Base-by-base conservation (phyloP, 2,113 vertebrate genomes). In the Pteropus alecto region DNA sequence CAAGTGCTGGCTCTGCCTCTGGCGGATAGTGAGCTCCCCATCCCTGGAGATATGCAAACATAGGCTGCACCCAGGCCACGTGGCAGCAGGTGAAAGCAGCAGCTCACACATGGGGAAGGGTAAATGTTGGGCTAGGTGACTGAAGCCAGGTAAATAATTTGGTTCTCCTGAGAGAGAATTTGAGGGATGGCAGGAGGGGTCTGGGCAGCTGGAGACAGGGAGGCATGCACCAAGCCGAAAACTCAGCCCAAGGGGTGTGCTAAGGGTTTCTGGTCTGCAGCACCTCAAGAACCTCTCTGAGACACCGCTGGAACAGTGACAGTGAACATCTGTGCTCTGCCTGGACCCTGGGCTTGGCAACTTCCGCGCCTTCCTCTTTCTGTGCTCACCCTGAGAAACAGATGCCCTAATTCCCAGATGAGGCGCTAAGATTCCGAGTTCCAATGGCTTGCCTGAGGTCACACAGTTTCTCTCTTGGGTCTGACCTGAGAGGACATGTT, bases 271-370 rank as follows among this genome's bases (percentile, higher is more conserved):
- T 4, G 2, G 60, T 60, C 83, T 18, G 14, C 5, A 28, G 58
- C 15, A 30, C 7, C 4, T 1, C 0, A 3, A 65, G 51, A 41
- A 70, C 16, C 48, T 4, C 61, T 58, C 33, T 33, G 38, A 38
- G 43, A 67, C 0, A 9, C 21, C 1, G 13, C n/a, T 0, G 0
- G 48, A 30, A 35, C 13, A 19, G 78, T n/a, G 43, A 19, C 0
- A 5, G 48, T 0, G 2, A 73, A 54, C 3, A 0, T 18, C 13
- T 33, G 76, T 35, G 1, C 6, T 76, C 24, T 61, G 35, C 16
- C 85, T 1, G 30, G 58, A 26, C 26, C n/a, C 71, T 7, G 26
- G 51, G 58, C 60, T 82, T 11, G 13, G 51, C 1, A 9, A 71
- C 51, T 38, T 33, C 67, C 5, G 0, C 4, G 2, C 22, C n/a